Percentiles rank a stretch among this genome's conserved stretches.
These are phyloP conservation scores for Drosophila ustulata DNA, from an alignment of 2,888 invertebrate species.

Conservation along the genomic window DNA sequence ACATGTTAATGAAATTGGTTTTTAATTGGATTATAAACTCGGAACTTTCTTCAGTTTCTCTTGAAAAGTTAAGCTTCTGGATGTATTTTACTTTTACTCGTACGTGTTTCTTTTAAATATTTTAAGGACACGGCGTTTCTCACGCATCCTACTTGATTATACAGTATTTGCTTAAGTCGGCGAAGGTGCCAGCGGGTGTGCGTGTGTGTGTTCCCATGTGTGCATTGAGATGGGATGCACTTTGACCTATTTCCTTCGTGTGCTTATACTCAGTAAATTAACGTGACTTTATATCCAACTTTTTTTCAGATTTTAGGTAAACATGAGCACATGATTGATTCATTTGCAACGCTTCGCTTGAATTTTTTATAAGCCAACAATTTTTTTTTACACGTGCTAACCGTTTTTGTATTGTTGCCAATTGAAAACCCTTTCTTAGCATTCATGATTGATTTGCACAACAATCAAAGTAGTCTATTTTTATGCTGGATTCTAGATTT, in stretches of 20 bases:
- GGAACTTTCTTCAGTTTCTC: background rate
- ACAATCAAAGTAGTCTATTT: constrained; percentile 9
- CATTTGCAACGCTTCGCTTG: background rate
- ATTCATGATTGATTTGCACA: constrained; percentile 44
- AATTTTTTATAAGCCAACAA: constrained; percentile 17
- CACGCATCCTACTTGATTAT: constrained; percentile 1
- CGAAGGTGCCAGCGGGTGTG: constrained; percentile 3
- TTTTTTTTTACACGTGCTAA: background rate
- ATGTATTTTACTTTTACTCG: background rate
- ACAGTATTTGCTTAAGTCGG: constrained; percentile 12
- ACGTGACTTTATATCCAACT: constrained; percentile 7
- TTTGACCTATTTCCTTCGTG: constrained; percentile 21
- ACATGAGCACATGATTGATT: constrained; percentile 37
- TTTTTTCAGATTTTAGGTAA: constrained; percentile 19
- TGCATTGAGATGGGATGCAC: constrained; percentile 2
- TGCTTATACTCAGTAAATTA: constrained; percentile 16
- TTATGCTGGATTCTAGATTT: constrained; percentile 4
- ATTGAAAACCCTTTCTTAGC: background rate
- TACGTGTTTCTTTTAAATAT: background rate
- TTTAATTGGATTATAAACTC: background rate
- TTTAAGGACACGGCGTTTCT: background rate
- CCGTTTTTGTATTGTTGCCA: background rate
- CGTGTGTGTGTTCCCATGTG: background rate
- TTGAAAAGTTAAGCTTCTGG: background rate
- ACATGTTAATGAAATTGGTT: background rate